Evolutionary conservation across 2,888 invertebrate species (phyloP), one percentile per base, ranked within the genome.

Genomic region (Polyommatus icarus): DNA sequence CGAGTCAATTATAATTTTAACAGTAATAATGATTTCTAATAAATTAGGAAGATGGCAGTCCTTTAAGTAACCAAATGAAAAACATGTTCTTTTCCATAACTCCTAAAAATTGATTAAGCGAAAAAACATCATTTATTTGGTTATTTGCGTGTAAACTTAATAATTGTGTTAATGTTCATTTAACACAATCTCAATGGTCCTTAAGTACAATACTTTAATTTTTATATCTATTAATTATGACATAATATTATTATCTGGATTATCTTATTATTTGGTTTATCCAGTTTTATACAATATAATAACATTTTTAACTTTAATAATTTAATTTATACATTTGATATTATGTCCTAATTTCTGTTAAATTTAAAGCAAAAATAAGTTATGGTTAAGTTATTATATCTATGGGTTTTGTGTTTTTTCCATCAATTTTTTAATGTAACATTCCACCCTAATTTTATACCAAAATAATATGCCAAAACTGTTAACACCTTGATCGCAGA

Each of bases 301-400:
- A 36, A 7, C 7, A 36, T 7, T 7, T 36, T 36, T 36, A 36
- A 7, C 36, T 6, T 36, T 6, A 36, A 36, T 36, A 36, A 36
- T 36, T 32, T 40, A 24, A 73, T 46, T 50, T 1, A 50, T 8
- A 29, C 67, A 67, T 67, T 29, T 75, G 29, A 75, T 75, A 54
- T 75, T 75, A 50, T 75, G 75, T 54, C 67, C 67, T 67, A 67
- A 67, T 32, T 24, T 18, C 50, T 29, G 15, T 24, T 50, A 50
- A 46, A 50, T 50, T 29, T 29, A 54, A 75, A 75, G 15, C 75
- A 75, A 75, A 75, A 75, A 54, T 75, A 75, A 75, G 75, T 75
- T 54, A 32, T 50, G 18, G 3, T 40, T 29, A 50, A 29, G 29
- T 73, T 46, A 18, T 54, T 18, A 54, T 46, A 46, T 18, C 54